Base-by-base conservation (phyloP, 2,888 invertebrate genomes). In the Keiferia lycopersicella region DNA sequence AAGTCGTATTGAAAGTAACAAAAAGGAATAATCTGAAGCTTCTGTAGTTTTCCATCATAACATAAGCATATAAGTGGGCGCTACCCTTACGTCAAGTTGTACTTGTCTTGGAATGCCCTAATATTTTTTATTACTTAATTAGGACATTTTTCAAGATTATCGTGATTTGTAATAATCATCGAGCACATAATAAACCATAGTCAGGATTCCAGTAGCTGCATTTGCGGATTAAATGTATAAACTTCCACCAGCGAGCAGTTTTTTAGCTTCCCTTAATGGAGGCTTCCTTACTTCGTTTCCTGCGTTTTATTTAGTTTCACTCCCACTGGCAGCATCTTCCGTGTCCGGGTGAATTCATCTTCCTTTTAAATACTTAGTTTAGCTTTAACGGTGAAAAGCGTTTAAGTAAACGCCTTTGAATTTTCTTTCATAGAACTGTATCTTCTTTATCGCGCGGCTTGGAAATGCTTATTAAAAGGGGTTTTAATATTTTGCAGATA, bases 291-390 rank as follows among this genome's bases (percentile, higher is more conserved):
- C 12, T 34, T 56, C 56, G n/a, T 56, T 56, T 56, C 56, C 56
- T 56, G 56, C 56, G 34, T 56, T 56, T 56, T 56, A 56, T 56
- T 56, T 56, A 34, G 56, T 56, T 26, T 56, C 26, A 30, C 34
- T 34, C 34, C 30, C 30, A 30, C 34, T 34, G n/a, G 16, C n/a
- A 34, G 34, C 56, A 16, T 56, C 16, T 30, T 34, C 56, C 56
- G 34, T 56, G 56, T 56, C 34, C 26, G 56, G 18, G 30, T 56
- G 14, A 56, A 56, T 56, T 56, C 26, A 56, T 34, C 34, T 56
- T 56, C 30, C 16, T 16, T 56, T 56, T 34, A 56, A 56, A 56
- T 34, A 34, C 34, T 56, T 10, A 26, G 22, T 53, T 30, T 30
- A 53, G 56, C 56, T 30, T 16, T 26, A 45, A 45, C 2, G 45